A percentile compares a stretch with the other conserved stretches of the same genome.
These are phyloP conservation scores for Sarcophaga bullata DNA, from an alignment of 1,140 invertebrate genomes.

Conservation along the genomic window DNA sequence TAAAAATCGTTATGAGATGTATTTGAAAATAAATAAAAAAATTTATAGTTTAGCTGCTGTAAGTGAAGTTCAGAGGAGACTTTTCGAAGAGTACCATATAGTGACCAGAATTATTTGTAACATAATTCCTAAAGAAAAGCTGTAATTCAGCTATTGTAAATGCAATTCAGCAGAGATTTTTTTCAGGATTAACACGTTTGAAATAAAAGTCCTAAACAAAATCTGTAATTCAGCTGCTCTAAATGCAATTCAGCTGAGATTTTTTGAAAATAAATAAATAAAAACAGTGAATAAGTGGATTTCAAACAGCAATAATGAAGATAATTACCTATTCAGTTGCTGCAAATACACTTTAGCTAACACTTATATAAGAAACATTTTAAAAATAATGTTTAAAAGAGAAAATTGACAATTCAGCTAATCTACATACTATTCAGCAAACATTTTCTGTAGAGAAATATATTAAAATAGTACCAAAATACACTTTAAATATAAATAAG, in stretches of 20 bases:
- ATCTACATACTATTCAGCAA: neutral
- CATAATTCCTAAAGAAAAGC: neutral
- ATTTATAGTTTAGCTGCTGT: neutral
- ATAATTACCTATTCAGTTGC: neutral
- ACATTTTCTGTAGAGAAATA: neutral
- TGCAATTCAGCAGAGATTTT: neutral
- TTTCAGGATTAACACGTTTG: neutral
- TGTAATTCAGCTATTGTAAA: neutral
- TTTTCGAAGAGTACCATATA: neutral
- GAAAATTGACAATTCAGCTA: neutral
- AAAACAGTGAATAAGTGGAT: too few relatives aligned
- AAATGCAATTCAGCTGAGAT: slow-evolving; percentile 17
- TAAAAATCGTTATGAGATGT: too few relatives aligned
- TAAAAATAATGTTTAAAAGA: neutral
- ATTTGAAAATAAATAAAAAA: neutral
- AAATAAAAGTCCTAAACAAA: neutral
- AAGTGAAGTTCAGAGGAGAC: neutral
- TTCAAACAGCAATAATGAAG: too few relatives aligned
- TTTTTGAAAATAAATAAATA: too few relatives aligned
- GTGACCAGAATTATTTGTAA: neutral
- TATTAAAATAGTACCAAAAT: neutral
- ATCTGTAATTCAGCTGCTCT: neutral
- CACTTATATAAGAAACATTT: neutral
- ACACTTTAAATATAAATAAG: neutral
- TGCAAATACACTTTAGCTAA: neutral